Conservation (phyloP, 1,140 invertebrate genomes). For the Gonatopus flavifemur region DNA sequence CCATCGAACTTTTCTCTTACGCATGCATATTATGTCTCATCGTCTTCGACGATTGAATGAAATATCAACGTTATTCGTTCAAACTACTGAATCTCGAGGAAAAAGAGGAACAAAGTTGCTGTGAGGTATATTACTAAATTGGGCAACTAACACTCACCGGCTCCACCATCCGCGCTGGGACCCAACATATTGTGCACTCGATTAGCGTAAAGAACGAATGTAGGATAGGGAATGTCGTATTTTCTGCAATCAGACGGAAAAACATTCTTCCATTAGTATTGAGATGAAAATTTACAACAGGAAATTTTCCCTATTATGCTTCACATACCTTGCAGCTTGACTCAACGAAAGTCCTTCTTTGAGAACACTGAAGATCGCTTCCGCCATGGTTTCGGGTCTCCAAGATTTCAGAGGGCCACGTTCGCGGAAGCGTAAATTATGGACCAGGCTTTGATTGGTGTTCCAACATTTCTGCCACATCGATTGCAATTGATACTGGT, state of each 20-base stretch:
- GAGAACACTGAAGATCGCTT: conserved; percentile 87
- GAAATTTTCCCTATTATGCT: not conserved
- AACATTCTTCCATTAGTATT: not conserved
- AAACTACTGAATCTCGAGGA: no score
- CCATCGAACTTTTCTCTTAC: no score
- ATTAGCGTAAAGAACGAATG: conserved; percentile 91
- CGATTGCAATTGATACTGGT: conserved; percentile 89
- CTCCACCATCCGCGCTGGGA: conserved; percentile 82
- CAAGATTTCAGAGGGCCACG: conserved; percentile 88
- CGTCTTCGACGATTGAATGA: no score
- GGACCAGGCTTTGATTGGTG: conserved; percentile 83
- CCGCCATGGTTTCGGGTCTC: conserved; percentile 91
- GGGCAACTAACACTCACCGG: conserved; percentile 66
- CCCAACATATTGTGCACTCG: conserved; percentile 91
- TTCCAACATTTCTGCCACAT: conserved; percentile 96
- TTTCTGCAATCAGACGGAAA: conserved; percentile 62
- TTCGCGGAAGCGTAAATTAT: conserved; percentile 87
- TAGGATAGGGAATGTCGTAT: conserved; percentile 92
- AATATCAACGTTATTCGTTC: no score
- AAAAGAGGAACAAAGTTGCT: conserved; percentile 19
- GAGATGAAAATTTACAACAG: no score
- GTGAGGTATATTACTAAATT: conserved; percentile 25
- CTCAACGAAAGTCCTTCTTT: conserved; percentile 87
- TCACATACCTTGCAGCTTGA: conserved; percentile 70
- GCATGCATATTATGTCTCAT: no score